These are phyloP conservation scores for Sesia apiformis DNA, from an alignment of 2,888 invertebrate species.

Conservation along the genomic window DNA sequence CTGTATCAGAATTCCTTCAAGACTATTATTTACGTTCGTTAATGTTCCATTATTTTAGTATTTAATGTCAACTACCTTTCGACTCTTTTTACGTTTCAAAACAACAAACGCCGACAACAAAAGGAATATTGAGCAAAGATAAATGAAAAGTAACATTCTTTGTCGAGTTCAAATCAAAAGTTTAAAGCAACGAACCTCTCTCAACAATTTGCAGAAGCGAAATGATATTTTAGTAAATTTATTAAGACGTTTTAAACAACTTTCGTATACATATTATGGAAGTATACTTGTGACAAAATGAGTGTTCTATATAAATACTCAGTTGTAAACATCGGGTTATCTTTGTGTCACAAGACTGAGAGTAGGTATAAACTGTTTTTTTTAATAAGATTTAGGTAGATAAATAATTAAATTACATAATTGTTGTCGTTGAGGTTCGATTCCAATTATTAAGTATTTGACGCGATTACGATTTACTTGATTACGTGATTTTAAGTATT, in stretches of 20 bases:
- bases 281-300: not conserved
- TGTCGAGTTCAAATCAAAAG: not conserved
- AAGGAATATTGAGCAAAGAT: slow-evolving; percentile 37
- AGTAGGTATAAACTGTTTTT: too few relatives aligned
- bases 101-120: slow-evolving; percentile 35
- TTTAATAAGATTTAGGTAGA: too few relatives aligned
- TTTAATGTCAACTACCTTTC: slow-evolving; percentile 22
- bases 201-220: slow-evolving; percentile 7
- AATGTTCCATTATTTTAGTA: not conserved
- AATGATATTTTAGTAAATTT: not conserved
- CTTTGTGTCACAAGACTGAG: too few relatives aligned
- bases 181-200: slow-evolving; percentile 16
- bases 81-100: slow-evolving; percentile 32
- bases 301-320: too few relatives aligned
- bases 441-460: too few relatives aligned
- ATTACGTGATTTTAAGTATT: too few relatives aligned
- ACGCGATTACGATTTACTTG: too few relatives aligned
- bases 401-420: too few relatives aligned
- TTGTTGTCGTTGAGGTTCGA: too few relatives aligned
- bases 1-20: too few relatives aligned
- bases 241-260: not conserved
- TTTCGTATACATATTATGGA: not conserved
- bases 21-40: too few relatives aligned
- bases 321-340: too few relatives aligned
- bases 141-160: slow-evolving; percentile 41